Percentiles rank a stretch among this genome's conserved stretches.
These are phyloP conservation scores for Prorops nasuta DNA, from an alignment of 1,140 invertebrate species.

Conservation along the genomic window DNA sequence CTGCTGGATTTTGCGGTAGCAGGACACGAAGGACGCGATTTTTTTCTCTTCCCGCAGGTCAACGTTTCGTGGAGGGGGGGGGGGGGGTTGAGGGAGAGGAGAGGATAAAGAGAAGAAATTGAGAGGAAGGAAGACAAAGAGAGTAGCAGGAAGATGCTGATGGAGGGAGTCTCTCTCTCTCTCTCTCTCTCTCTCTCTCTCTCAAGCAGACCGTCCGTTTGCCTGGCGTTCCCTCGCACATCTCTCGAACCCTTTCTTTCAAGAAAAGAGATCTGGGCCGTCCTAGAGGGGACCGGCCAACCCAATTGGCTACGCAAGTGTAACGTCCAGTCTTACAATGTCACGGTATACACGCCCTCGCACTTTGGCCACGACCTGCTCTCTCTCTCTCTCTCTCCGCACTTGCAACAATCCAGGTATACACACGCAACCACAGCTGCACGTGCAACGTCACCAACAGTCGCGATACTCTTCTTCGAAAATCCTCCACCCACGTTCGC, in stretches of 20 bases:
- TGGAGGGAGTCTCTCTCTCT: no score
- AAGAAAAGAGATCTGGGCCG: slow-evolving; percentile 40
- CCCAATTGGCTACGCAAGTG: slow-evolving; percentile 50
- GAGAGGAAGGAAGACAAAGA: slow-evolving; percentile 1
- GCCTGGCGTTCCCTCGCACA: no score
- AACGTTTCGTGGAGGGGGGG: slow-evolving; percentile 19
- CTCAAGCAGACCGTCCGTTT: no score
- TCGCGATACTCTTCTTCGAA: no score
- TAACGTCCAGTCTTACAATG: slow-evolving; percentile 48
- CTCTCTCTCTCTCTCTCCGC: background rate
- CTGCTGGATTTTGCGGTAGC: no score
- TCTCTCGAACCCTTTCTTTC: no score
- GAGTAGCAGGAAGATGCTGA: background rate
- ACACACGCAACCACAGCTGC: background rate
- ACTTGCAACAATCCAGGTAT: slow-evolving; percentile 26
- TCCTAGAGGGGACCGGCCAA: slow-evolving; percentile 33
- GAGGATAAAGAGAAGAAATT: background rate
- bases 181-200: no score
- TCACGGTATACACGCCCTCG: slow-evolving; percentile 48
- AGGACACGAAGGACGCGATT: slow-evolving; percentile 25
- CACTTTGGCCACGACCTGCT: slow-evolving; percentile 24
- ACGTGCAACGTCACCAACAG: no score
- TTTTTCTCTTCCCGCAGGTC: slow-evolving; percentile 24
- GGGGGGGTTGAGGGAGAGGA: background rate
- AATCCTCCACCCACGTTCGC: no score